Evolutionary conservation across 92 coral and sea anemone genomes (phyloP).

Genomic region (Palythoa grandis): DNA sequence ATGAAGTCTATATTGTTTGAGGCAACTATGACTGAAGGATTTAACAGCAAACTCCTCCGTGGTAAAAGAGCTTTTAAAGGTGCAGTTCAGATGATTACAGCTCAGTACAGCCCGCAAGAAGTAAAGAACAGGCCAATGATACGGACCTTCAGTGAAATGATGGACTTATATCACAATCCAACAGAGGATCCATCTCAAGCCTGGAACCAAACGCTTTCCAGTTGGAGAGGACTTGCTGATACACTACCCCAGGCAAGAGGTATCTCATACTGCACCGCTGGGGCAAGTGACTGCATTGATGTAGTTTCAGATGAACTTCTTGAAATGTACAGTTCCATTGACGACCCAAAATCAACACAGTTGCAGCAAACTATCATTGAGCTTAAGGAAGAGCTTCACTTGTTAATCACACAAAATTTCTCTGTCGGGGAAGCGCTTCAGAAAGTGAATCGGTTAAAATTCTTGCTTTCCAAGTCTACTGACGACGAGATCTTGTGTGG

Average conservation of each 20-base stretch:
- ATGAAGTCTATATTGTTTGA: constrained; percentile 37
- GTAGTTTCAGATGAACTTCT: constrained; percentile 51
- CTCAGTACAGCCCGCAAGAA: not conserved
- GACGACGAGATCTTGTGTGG: constrained; percentile 69
- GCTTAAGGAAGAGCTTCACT: constrained; percentile 28
- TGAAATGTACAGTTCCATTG: constrained; percentile 58
- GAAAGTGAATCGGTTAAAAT: constrained; percentile 14
- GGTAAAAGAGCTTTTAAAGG: constrained; percentile 38
- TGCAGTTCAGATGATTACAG: constrained; percentile 14
- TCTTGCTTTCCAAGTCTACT: constrained; percentile 43
- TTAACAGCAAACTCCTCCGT: constrained; percentile 8
- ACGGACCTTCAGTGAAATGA: constrained; percentile 7
- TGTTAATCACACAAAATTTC: constrained; percentile 36
- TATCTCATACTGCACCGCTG: constrained; percentile 60
- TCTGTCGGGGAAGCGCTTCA: constrained; percentile 39
- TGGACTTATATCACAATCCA: constrained; percentile 12
- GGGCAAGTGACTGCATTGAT: constrained; percentile 63
- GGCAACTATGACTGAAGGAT: not conserved
- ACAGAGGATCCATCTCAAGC: constrained; percentile 35
- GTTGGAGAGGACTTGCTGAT: constrained; percentile 69
- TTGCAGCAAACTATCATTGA: constrained; percentile 41
- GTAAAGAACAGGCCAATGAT: constrained; percentile 26
- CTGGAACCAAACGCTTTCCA: constrained; percentile 60
- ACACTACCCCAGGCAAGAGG: constrained; percentile 45
- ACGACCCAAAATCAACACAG: constrained; percentile 52